Percentiles rank a stretch among this genome's conserved stretches.
Conservation (phyloP, 1,140 invertebrate genomes). For the Scaptomyza graminum region DNA sequence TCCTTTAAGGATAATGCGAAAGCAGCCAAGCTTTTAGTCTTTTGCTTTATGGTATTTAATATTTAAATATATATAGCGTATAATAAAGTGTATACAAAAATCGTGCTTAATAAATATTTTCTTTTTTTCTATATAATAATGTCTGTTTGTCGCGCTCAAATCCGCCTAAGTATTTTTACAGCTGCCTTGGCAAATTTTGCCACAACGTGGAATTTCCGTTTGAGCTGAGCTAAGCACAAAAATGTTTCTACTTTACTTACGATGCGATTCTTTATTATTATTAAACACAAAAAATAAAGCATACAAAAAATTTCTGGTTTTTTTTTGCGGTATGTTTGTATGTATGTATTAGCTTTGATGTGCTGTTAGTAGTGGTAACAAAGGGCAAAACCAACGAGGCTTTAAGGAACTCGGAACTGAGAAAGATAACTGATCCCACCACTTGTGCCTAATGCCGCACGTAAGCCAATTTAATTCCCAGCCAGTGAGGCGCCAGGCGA, state of each 20-base stretch:
- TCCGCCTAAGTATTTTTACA: slow-evolving; percentile 74
- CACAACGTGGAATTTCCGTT: slow-evolving; percentile 76
- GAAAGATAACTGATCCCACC: slow-evolving; percentile 16
- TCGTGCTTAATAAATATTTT: neutral
- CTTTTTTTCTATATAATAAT: slow-evolving; percentile 21
- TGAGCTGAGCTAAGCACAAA: slow-evolving; percentile 79
- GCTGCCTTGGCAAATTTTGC: slow-evolving; percentile 54
- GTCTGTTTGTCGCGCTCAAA: slow-evolving; percentile 77
- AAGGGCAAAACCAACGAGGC: slow-evolving; percentile 18
- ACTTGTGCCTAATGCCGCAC: slow-evolving; percentile 46
- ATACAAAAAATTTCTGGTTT: neutral
- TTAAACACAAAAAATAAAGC: slow-evolving; percentile 54
- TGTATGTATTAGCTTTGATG: slow-evolving; percentile 53
- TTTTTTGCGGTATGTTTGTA: slow-evolving; percentile 9
- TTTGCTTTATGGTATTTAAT: neutral
- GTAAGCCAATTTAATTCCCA: slow-evolving; percentile 78
- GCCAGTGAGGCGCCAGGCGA: slow-evolving; percentile 54
- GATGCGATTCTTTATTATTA: slow-evolving; percentile 74
- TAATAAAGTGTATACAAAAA: slow-evolving; percentile 10
- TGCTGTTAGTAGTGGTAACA: slow-evolving; percentile 32
- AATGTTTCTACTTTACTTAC: slow-evolving; percentile 78
- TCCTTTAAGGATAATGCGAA: neutral
- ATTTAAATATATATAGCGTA: neutral
- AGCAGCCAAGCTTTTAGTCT: neutral
- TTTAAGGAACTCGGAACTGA: slow-evolving; percentile 1